Evolutionary conservation across 2,888 invertebrate genomes (phyloP).

Genomic region (Phlogophora meticulosa): DNA sequence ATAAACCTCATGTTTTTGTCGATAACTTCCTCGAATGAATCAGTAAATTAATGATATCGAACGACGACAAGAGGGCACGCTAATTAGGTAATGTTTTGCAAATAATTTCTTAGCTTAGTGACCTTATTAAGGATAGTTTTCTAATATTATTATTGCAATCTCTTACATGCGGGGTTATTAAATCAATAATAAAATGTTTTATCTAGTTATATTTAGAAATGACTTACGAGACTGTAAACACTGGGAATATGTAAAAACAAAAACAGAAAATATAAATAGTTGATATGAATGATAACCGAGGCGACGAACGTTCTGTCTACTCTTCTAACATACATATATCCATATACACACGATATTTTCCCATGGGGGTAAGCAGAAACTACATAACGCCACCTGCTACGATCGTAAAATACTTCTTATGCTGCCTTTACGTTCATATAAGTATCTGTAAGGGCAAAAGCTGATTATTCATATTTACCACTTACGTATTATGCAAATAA

Average conservation of each 20-base stretch:
- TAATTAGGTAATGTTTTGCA: constrained; percentile 26
- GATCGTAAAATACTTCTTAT: no score
- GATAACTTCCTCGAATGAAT: constrained; percentile 30
- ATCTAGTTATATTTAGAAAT: constrained; percentile 16
- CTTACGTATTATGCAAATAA: no score
- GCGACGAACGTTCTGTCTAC: no score
- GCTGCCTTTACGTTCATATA: no score
- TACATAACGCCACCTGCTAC: no score
- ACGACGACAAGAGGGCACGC: background rate
- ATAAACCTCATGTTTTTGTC: constrained; percentile 12
- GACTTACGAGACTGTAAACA: constrained; percentile 20
- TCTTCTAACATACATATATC: no score
- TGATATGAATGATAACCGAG: no score
- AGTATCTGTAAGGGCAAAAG: no score
- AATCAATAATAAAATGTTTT: constrained; percentile 11
- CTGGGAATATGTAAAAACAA: background rate
- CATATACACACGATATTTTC: no score
- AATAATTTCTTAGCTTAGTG: constrained; percentile 23
- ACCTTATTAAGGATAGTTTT: constrained; percentile 21
- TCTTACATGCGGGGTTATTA: background rate
- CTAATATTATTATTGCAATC: constrained; percentile 3
- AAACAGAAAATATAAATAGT: background rate
- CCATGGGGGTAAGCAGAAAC: no score
- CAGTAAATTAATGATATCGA: background rate
- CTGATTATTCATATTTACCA: no score